Conservation (phyloP, 2,888 invertebrate genomes). For the Pterostichus madidus region DNA sequence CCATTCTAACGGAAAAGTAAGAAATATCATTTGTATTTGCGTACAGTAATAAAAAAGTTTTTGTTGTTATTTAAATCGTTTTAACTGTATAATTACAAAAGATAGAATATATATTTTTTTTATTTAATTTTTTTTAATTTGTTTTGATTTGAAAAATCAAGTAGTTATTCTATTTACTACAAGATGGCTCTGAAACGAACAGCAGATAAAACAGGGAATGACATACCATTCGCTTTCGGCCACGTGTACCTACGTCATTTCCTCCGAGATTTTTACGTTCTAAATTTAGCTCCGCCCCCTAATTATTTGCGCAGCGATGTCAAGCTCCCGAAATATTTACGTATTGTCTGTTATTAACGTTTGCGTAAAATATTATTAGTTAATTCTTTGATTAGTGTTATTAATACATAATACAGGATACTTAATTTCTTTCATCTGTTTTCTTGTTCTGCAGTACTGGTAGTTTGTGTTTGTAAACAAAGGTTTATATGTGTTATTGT, state of each 20-base stretch:
- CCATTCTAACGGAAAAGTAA: too few species aligned
- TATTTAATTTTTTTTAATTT: background rate
- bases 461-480: conserved; percentile 37
- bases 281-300: conserved; percentile 50
- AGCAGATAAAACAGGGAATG: conserved; percentile 42
- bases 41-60: too few species aligned
- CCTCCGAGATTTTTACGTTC: conserved; percentile 42
- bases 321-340: background rate
- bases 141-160: background rate
- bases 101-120: too few species aligned
- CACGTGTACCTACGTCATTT: conserved; percentile 66
- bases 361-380: conserved; percentile 6
- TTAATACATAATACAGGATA: background rate
- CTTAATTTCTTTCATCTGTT: conserved; percentile 10
- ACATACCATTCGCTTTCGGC: background rate
- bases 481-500: conserved; percentile 6
- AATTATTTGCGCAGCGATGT: conserved; percentile 1
- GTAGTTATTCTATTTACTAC: conserved; percentile 10
- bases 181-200: conserved; percentile 34
- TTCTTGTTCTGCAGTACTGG: conserved; percentile 9
- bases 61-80: too few species aligned
- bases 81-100: too few species aligned
- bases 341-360: conserved; percentile 33
- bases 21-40: too few species aligned
- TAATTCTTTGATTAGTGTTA: background rate